A percentile compares a stretch with the other conserved stretches of the same genome.
Conservation (phyloP, 2,888 invertebrate genomes). For the Drosophila demipolita region DNA sequence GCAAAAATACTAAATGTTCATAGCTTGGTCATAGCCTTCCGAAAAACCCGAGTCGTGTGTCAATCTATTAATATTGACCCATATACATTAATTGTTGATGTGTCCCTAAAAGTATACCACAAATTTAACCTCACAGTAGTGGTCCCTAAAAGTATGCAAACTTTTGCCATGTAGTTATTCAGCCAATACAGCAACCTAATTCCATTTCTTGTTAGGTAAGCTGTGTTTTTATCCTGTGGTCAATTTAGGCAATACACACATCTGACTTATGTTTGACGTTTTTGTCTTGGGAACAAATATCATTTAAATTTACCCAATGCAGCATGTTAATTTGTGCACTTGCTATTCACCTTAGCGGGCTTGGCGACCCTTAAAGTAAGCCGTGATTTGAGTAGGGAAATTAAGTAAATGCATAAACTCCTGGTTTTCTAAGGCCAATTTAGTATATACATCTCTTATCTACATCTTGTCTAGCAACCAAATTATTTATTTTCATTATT, state of each 20-base stretch:
- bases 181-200: background rate
- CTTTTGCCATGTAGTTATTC: rapidly evolving
- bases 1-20: background rate
- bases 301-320: background rate
- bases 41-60: background rate
- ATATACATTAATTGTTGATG: background rate
- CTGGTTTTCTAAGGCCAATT: background rate
- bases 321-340: background rate
- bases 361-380: background rate
- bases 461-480: background rate
- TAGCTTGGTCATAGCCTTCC: too few relatives aligned
- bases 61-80: background rate
- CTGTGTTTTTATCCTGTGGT: background rate
- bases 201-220: background rate
- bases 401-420: background rate
- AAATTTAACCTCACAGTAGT: too few relatives aligned
- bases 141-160: background rate
- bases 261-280: background rate
- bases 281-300: background rate
- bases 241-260: background rate
- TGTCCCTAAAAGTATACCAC: background rate
- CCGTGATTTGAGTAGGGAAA: background rate
- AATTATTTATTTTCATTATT: background rate
- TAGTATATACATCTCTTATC: background rate
- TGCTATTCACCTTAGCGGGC: background rate